Conservation (phyloP, 2,888 invertebrate genomes). For the Gortyna flavago region DNA sequence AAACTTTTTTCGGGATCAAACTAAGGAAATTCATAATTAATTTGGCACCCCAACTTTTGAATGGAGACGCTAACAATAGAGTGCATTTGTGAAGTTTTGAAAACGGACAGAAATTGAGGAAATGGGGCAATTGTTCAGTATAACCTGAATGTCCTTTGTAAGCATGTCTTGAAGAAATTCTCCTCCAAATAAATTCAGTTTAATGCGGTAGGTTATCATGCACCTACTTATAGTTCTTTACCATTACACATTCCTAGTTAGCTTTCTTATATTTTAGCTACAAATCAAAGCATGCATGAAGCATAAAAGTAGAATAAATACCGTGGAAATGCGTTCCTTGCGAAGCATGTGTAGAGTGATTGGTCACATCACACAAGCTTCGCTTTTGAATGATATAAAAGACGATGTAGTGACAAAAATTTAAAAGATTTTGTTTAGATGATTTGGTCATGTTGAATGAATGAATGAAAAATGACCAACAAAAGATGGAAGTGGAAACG, state of each 20-base stretch:
- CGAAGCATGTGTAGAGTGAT: too few species aligned
- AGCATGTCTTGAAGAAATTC: neutral
- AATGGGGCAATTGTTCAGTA: conserved; percentile 40
- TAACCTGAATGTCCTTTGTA: conserved; percentile 9
- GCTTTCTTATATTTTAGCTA: neutral
- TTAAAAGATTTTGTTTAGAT: too few species aligned
- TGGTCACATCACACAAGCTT: too few species aligned
- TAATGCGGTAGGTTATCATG: neutral
- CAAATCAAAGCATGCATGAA: neutral
- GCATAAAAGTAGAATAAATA: neutral
- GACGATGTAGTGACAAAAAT: too few species aligned
- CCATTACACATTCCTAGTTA: neutral
- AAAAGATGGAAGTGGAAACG: too few species aligned
- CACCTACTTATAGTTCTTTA: neutral
- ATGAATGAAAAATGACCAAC: too few species aligned
- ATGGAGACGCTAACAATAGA: conserved; percentile 52
- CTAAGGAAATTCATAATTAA: conserved; percentile 74
- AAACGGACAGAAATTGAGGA: conserved; percentile 26
- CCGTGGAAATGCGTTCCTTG: neutral
- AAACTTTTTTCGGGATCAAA: conserved; percentile 68
- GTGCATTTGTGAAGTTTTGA: conserved; percentile 50
- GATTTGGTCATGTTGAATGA: too few species aligned
- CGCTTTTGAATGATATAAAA: too few species aligned
- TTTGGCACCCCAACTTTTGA: conserved; percentile 68
- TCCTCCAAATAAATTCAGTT: neutral